Conservation (phyloP, 2,797 vertebrate genomes). For the Meda fulgida region DNA sequence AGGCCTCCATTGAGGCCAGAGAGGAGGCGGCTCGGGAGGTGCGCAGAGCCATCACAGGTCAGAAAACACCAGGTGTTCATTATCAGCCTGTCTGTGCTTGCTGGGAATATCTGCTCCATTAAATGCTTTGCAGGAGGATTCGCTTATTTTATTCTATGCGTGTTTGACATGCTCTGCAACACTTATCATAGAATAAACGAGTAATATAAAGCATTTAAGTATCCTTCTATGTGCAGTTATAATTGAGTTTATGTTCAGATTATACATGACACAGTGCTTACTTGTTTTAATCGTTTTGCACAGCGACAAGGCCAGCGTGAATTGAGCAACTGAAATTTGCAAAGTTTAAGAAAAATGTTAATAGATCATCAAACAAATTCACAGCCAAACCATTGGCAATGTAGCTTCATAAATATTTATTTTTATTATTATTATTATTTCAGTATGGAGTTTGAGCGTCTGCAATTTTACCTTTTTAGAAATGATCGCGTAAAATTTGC, state of each 20-base stretch:
- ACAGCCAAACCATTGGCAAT: not conserved
- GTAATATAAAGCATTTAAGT: no score
- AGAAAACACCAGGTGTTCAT: not conserved
- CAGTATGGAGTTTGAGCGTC: not conserved
- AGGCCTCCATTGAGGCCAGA: slow-evolving; percentile 82
- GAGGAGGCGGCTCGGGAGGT: slow-evolving; percentile 85
- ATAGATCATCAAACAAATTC: not conserved
- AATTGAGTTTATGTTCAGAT: not conserved
- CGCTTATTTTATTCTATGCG: not conserved
- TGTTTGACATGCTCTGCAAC: not conserved
- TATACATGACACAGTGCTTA: not conserved
- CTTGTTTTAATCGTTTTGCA: no score
- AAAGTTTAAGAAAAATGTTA: not conserved
- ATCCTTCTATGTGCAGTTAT: not conserved
- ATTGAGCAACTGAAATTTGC: no score
- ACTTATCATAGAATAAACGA: not conserved
- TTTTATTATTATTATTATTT: not conserved
- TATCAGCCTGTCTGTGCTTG: not conserved
- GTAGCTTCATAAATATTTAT: not conserved
- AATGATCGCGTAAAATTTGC: no score
- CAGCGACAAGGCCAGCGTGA: no score
- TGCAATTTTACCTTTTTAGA: no score
- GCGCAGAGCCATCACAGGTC: slow-evolving; percentile 84
- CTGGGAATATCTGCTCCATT: no score
- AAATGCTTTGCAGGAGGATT: not conserved